Base-by-base conservation (phyloP, 2,888 invertebrate genomes). In the Sarcophaga variegata region DNA sequence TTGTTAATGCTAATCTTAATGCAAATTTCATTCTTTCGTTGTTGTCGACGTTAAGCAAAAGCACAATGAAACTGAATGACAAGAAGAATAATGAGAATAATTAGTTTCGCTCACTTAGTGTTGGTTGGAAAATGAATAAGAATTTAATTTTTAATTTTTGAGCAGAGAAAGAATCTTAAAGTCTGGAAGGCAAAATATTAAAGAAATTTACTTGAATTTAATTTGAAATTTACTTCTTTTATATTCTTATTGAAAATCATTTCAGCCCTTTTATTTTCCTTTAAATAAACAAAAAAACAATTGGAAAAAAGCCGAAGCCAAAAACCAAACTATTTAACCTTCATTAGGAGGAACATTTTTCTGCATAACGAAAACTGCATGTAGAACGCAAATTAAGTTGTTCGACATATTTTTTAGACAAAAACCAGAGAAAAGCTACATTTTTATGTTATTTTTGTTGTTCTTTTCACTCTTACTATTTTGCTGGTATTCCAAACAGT, bases 311-410 rank as follows among this genome's bases (percentile, higher is more conserved):
- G 47, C n/a, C 22, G 6, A 17, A 54, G 17, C 45, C 17, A 75
- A 60, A 60, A 70, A 10, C 22, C 20, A 17, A 60, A 20, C 22
- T 49, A 83, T 37, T 76, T 63, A 77, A 67, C 64, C 66, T 60
- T 62, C 47, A 74, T 66, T 20, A 81, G 47, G 60, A 81, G 47
- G 60, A 54, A 81, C 49, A 72, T 70, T 12, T 63, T 77, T 77
- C 62, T 66, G 66, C 12, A 62, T 63, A 62, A 27, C 80, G 22
- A 67, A 77, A 77, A n/a, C 75, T 74, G 74, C 81, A 81, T 74
- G 81, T 75, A 74, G 60, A 69, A 47, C 12, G 63, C 17, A 82
- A 82, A 75, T 86, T 82, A 75, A 78, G 69, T 81, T 85, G 81
- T 85, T 75, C 59, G 37, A 78, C 75, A 79, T 77, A 63, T 74